Base-by-base conservation (phyloP, 2,888 invertebrate genomes). In the Caradrina clavipalpis region DNA sequence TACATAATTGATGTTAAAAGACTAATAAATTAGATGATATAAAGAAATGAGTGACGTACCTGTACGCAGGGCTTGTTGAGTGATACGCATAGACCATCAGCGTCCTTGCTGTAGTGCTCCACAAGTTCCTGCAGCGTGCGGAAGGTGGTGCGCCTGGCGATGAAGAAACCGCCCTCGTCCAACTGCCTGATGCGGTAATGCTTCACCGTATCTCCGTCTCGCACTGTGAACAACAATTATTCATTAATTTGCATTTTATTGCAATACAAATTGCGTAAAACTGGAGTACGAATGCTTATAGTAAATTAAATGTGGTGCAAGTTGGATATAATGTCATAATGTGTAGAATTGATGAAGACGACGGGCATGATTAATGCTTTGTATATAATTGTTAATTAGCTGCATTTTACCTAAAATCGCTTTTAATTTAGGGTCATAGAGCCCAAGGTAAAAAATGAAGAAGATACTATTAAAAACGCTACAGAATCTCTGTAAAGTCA, bases 81-180 rank as follows among this genome's bases (percentile, higher is more conserved):
- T 92, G 99, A 99, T 76, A 99, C 99, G 95, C 99, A 99, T 65
- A 99, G 97, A 19, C 99, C 99, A 93, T 99, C 99, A 19, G 99
- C 98, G 92, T 99, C 99, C 96, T 98, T 98, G 95, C 98, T 98
- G 96, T 99, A 99, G 94, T 99, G 99, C 88, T 99, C 99, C 56
- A 99, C 99, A 66, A 99, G 97, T 93, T 99, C 99, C 93, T 99
- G 99, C 61, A 99, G 97, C 17, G 99, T 99, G 86, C 99, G 97
- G 97, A 99, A 99, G 79, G 99, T 99, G 86, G 99, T 99, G 91
- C 99, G 97, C 87, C 99, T 97, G 69, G 99, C 99, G 89, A 99
- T 99, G 97, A 99, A 99, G 96, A 99, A 99, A 65, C 99, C 99
- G 76, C 99, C 98, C 94, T 99, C 99, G 94, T 99, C 99, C 90